Conservation (phyloP, 2,888 invertebrate genomes). For the Merodon equestris region DNA sequence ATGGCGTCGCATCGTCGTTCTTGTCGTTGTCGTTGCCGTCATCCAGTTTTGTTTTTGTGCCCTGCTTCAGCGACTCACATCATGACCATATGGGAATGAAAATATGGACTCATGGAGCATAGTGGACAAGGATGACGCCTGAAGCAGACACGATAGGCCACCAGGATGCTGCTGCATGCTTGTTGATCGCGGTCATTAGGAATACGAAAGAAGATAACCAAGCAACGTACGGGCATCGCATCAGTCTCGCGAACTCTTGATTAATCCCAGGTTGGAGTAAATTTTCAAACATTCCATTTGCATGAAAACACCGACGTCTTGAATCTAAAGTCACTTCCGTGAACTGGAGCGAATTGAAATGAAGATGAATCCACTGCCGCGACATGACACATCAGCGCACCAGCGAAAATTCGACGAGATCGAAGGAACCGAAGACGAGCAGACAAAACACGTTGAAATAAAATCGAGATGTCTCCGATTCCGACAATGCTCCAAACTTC, state of each 20-base stretch:
- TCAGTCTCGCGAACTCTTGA: no score
- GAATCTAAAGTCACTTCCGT: constrained; percentile 51
- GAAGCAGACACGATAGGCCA: constrained; percentile 41
- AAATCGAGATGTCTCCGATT: constrained; percentile 61
- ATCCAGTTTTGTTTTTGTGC: constrained; percentile 24
- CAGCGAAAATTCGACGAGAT: constrained; percentile 4
- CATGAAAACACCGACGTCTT: constrained; percentile 41
- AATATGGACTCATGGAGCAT: constrained; percentile 35
- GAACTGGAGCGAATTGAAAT: constrained; percentile 53
- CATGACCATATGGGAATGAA: constrained; percentile 40
- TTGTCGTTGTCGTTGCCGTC: background rate
- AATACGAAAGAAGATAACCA: constrained; percentile 11
- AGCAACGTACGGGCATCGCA: no score
- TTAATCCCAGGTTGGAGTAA: no score
- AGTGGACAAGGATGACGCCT: constrained; percentile 28
- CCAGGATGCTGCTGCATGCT: constrained; percentile 28
- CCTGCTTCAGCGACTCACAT: background rate
- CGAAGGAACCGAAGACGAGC: background rate
- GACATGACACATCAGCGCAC: constrained; percentile 41
- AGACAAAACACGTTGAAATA: constrained; percentile 61
- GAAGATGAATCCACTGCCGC: constrained; percentile 50
- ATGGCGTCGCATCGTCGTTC: constrained; percentile 44
- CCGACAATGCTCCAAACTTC: background rate
- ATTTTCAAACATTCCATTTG: background rate
- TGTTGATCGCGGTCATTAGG: constrained; percentile 43